Base-by-base conservation (phyloP, 2,113 vertebrate species). In the Chunga burmeisteri region DNA sequence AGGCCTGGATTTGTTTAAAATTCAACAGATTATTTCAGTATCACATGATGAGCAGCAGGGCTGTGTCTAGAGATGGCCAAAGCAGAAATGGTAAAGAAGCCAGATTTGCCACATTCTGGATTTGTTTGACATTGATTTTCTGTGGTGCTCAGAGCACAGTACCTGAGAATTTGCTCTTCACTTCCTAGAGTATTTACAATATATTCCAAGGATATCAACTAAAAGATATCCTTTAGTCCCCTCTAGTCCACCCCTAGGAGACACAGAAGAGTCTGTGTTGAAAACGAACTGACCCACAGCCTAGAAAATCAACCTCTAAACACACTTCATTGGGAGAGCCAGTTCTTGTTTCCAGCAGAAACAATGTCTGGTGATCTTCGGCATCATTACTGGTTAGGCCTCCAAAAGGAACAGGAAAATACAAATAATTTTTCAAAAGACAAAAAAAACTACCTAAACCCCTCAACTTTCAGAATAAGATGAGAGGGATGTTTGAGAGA, bases 1-100 rank as follows among this genome's bases (percentile, higher is more conserved):
- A 81, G 68, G 68, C 26, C 63, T 13, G 6, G 38, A 56, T 90
- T 93, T 78, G 32, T 83, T 94, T 92, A 70, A 94, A 91, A 93
- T 88, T 61, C 85, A 95, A 17, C 34, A 52, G 56, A 88, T 88
- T 66, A 52, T 88, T 95, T 84, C 19, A 46, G 42, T 11, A 27
- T 29, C 56, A 34, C 0, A 0, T 59, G 62, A 36, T 4, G 21
- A 59, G 40, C 4, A 0, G 50, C 68, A 72, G 8, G 25, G 44
- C 80, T 93, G 22, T 0, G 0, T 34, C 61, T 58, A 26, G 77
- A 79, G 53, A 30, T 19, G 56, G 44, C 83, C 77, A 81, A 55
- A 70, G 77, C 72, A 90, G 55, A 46, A 93, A 63, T 9, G 11
- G 67, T 30, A 32, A 44, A 88, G 30, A 6, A 81, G 32, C 44